phyloP scores from a whole-genome alignment of 2,797 vertebrate species.

The Potorous gilbertii region DNA sequence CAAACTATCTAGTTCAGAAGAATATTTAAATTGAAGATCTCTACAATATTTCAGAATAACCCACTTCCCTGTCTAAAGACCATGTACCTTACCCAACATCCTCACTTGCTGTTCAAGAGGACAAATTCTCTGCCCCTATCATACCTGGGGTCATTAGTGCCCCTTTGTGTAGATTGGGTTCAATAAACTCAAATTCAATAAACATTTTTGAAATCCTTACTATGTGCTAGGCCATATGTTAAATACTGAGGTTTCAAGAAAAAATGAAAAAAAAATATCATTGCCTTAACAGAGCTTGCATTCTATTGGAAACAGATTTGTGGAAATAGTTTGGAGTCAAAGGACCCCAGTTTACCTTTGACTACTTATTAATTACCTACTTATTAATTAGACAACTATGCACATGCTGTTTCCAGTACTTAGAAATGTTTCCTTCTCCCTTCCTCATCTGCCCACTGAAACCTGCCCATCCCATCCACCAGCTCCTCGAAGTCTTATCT shows the following conservation, averaged over 20 bases:
- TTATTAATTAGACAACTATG: background rate
- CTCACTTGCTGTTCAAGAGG: background rate
- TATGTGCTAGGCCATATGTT: background rate
- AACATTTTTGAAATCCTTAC: background rate
- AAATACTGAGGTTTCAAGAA: background rate
- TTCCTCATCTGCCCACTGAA: background rate
- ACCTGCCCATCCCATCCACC: background rate
- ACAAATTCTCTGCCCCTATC: background rate
- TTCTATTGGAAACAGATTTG: background rate
- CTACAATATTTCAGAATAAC: slow-evolving; percentile 3
- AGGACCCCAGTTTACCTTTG: background rate
- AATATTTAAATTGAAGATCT: background rate
- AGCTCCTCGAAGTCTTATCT: background rate
- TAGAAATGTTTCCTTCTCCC: background rate
- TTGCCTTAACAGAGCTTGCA: background rate
- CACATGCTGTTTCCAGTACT: background rate
- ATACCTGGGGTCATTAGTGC: background rate
- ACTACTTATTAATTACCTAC: background rate
- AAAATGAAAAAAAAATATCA: background rate
- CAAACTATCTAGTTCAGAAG: background rate
- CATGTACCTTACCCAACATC: background rate
- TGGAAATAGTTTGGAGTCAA: background rate
- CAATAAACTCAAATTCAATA: background rate
- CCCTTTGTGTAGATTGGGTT: background rate
- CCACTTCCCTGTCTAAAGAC: background rate